Base-by-base conservation (phyloP, 2,113 vertebrate genomes). In the Chaetodon trifascialis region DNA sequence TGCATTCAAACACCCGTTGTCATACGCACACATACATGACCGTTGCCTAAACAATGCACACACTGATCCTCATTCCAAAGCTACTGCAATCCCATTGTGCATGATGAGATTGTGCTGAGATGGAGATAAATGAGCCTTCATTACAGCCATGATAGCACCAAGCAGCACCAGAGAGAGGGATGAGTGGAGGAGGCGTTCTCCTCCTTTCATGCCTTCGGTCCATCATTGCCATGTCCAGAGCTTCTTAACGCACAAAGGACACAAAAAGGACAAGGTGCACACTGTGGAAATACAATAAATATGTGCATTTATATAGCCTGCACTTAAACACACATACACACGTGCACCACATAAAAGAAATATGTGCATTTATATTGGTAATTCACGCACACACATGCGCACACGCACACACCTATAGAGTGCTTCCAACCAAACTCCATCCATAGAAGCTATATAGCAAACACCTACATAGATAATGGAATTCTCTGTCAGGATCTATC, bases 41-140 rank as follows among this genome's bases (percentile, higher is more conserved):
- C 47, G n/a, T 65, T 46, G 40, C 46, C 60, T 25, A 79, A 84
- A 91, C 62, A 90, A 66, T 60, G 47, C 56, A 52, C 70, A 73
- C 85, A 75, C 65, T 85, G 73, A 84, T 85, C 83, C 86, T 69
- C 80, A 82, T 86, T 88, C 68, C 63, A 75, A 70, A 86, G 78
- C 83, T 85, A 84, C 89, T 84, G 86, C 87, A 86, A 82, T 87
- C 84, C 73, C 74, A 75, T 77, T 82, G 83, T 79, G 82, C 86
- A 89, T 92, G 93, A 95, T 94, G 91, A 92, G 90, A 92, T 87
- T 86, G 80, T 36, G 66, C 76, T 83, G 76, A 90, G 92, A 93
- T 92, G 91, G 87, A 95, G 92, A 95, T 92, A 94, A 94, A 95
- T 90, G 91, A 86, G 87, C 78, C 86, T 94, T 95, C 89, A 94